These are phyloP conservation scores for Dendrolimus punctatus DNA, from an alignment of 1,140 invertebrate genomes.

Conservation along the genomic window DNA sequence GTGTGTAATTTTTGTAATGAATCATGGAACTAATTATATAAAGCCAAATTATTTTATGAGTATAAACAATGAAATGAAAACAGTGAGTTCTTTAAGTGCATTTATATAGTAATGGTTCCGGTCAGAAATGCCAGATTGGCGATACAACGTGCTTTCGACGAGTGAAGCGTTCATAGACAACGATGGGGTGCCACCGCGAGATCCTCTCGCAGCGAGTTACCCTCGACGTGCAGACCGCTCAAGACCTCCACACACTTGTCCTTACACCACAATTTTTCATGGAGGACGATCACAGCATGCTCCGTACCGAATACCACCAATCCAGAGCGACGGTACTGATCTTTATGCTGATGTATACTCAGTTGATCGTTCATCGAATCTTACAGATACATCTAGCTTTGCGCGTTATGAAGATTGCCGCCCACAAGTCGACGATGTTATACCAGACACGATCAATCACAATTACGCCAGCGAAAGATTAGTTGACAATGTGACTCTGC, in stretches of 20 bases:
- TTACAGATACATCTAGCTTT: conserved; percentile 69
- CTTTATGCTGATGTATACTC: conserved; percentile 59
- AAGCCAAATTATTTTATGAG: neutral
- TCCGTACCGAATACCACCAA: conserved; percentile 37
- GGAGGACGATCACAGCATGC: conserved; percentile 40
- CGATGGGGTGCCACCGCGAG: conserved; percentile 36
- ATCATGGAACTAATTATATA: conserved; percentile 30
- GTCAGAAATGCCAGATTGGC: conserved; percentile 67
- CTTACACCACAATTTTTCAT: conserved; percentile 62
- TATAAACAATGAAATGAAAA: neutral
- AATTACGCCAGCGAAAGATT: conserved; percentile 23
- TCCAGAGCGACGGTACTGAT: conserved; percentile 44
- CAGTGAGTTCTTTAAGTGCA: conserved; percentile 1
- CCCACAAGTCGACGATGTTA: conserved; percentile 36
- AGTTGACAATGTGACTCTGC: conserved; percentile 36
- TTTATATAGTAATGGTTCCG: conserved; percentile 47
- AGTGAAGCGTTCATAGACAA: conserved; percentile 63
- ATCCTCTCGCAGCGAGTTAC: conserved; percentile 58
- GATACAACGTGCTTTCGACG: conserved; percentile 69
- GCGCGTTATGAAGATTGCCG: conserved; percentile 67
- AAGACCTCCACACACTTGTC: conserved; percentile 54
- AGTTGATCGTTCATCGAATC: conserved; percentile 67
- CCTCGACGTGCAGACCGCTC: conserved; percentile 53
- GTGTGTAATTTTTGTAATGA: conserved; percentile 21
- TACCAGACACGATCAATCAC: conserved; percentile 35